Conservation (phyloP, 2,113 vertebrate genomes). For the Prunella fulvescens region DNA sequence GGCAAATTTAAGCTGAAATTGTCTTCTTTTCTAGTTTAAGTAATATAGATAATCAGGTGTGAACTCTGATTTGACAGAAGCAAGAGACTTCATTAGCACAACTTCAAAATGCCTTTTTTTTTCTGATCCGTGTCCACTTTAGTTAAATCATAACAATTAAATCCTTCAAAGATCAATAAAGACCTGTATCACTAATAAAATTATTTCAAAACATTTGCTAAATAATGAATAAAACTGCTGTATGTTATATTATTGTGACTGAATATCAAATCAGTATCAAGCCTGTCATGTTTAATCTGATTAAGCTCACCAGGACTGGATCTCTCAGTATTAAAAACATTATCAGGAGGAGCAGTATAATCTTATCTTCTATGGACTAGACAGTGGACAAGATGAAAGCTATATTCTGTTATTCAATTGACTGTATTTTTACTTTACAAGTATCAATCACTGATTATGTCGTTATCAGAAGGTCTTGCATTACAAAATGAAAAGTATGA, state of each 20-base stretch:
- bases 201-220: not conserved
- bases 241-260: not conserved
- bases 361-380: not conserved
- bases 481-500: not conserved
- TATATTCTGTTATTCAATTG: not conserved
- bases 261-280: not conserved
- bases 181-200: not conserved
- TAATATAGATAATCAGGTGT: not conserved
- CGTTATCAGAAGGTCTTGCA: not conserved
- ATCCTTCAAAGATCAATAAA: not conserved
- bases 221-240: not conserved
- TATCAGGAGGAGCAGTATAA: not conserved
- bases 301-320: not conserved
- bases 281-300: not conserved
- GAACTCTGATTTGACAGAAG: not conserved
- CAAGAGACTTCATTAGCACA: not conserved
- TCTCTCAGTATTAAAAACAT: not conserved
- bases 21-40: not conserved
- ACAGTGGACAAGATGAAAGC: not conserved
- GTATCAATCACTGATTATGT: not conserved
- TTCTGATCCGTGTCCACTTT: not conserved
- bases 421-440: not conserved
- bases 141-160: not conserved
- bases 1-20: not conserved
- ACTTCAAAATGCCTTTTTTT: not conserved